Base-by-base conservation (phyloP, 1,140 invertebrate genomes). In the Doryteuthis pealeii region DNA sequence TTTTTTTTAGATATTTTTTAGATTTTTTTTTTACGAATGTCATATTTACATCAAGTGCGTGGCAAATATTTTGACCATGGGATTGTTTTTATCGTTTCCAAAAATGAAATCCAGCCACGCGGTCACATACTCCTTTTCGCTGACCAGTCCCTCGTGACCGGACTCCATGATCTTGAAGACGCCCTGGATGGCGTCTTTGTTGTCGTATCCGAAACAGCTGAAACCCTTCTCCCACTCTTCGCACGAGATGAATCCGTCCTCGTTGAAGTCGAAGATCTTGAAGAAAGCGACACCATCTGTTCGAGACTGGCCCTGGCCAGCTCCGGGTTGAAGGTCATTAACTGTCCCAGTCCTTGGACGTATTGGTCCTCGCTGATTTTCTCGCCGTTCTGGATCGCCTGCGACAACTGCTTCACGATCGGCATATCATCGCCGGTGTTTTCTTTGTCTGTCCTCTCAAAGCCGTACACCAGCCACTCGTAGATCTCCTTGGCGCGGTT, bases 71-170 rank as follows among this genome's bases (percentile, higher is more conserved):
- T 67, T 78, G 18, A 73, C 72, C 32, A 78, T 65, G 6, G 74
- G 62, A 14, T 74, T 71, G 2, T 65, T 28, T 28, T 40, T 58
- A 30, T 78, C 65, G 10, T 35, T 70, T 28, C 74, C 74, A 15
- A 70, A 68, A 26, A 78, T 74, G 32, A 74, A 78, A 35, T 78
- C 73, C 33, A 78, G n/a, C 77, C 77, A 78, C 1, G 72, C 77
- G 26, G 31, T 40, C 12, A 78, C 74, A 62, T 76, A 78, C 22
- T 69, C 70, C 22, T 76, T 65, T 40, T 43, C 49, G 45, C 70
- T 65, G 18, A 78, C 31, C 40, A 58, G 76, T 10, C 74, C 77
- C 15, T 30, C 66, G 32, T 68, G 26, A 31, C 40, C 31, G 1
- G 35, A n/a, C 33, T 74, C 72, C 45, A 78, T 45, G 35, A 69